Evolutionary conservation across 2,888 invertebrate genomes (phyloP).

Genomic region (Acanthopleura granulata): DNA sequence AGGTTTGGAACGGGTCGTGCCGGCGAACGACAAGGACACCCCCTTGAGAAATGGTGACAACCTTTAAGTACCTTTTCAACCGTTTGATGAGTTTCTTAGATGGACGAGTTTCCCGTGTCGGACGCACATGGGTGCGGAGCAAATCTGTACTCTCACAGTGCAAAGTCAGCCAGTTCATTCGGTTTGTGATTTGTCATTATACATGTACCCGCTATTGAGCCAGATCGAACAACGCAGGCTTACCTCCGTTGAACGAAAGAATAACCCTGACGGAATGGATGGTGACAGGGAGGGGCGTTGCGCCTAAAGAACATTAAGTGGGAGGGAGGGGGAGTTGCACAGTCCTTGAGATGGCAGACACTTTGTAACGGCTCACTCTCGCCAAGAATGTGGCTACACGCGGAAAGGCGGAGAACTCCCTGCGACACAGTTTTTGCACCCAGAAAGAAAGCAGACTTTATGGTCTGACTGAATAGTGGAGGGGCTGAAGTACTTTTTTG

Average conservation of each 20-base stretch:
- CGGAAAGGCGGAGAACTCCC: background rate
- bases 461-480: background rate
- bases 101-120: slow-evolving; percentile 16
- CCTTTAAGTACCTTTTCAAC: slow-evolving; percentile 36
- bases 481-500: background rate
- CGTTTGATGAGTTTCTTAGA: slow-evolving; percentile 36
- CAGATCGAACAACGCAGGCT: too few relatives aligned
- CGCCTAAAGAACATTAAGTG: background rate
- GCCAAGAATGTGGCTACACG: background rate
- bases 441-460: background rate
- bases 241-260: background rate
- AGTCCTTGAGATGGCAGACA: background rate
- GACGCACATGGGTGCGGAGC: slow-evolving; percentile 10
- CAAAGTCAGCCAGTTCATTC: background rate
- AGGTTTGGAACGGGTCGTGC: too few relatives aligned
- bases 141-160: slow-evolving; percentile 21
- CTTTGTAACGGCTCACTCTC: background rate
- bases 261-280: background rate
- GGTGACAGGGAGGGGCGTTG: background rate
- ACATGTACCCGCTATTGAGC: too few relatives aligned
- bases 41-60: slow-evolving; percentile 35
- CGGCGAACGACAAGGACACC: slow-evolving; percentile 33
- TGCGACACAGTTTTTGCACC: background rate
- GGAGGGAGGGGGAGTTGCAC: background rate
- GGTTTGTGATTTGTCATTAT: background rate